Evolutionary conservation across 1,140 invertebrate species (phyloP), one percentile per base, ranked within the genome.

Genomic region (Meloidogyne chitwoodi): DNA sequence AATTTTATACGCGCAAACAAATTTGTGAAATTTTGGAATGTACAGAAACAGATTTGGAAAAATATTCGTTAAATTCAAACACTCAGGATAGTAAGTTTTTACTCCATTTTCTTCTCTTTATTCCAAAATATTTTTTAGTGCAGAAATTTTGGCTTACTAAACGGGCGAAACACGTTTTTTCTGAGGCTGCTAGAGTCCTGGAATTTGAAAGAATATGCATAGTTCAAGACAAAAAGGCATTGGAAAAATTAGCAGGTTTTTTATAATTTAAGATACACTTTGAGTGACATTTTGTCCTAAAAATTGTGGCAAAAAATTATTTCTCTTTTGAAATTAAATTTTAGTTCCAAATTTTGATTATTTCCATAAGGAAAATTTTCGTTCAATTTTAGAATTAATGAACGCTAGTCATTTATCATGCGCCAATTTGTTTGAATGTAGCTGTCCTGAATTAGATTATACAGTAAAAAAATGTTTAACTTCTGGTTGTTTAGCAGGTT

Each of bases 341-440:
- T n/a, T n/a, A n/a, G n/a, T n/a, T n/a, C n/a, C n/a, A n/a, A n/a
- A 38, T 38, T 38, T 38, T 38, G 4, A 38, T 31, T 31, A 3
- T 3, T 31, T 31, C 10, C 34, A 8, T 10, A 38, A 38, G 2
- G 22, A 24, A n/a, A 19, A 62, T 62, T 16, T 12, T 22, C 24
- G n/a, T 71, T 6, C 16, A 62, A 71, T 98, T 61, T 94, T 95
- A 12, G 85, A 89, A 67, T 89, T 98, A 6, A 97, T 99, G 94
- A 91, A 91, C 34, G 90, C 91, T 66, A 97, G 94, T 85, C 96
- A 99, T 87, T 85, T 89, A 1, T 96, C 94, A 85, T 91, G 96
- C 31, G 89, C 91, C 70, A 90, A 92, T 67, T 87, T 94, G 0
- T 99, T 96, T 87, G 93, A 98, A 87, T 99, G 96, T 88, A 96